These are phyloP conservation scores for Lepisosteus osseus DNA, from an alignment of 2,113 vertebrate genomes.

Conservation along the genomic window DNA sequence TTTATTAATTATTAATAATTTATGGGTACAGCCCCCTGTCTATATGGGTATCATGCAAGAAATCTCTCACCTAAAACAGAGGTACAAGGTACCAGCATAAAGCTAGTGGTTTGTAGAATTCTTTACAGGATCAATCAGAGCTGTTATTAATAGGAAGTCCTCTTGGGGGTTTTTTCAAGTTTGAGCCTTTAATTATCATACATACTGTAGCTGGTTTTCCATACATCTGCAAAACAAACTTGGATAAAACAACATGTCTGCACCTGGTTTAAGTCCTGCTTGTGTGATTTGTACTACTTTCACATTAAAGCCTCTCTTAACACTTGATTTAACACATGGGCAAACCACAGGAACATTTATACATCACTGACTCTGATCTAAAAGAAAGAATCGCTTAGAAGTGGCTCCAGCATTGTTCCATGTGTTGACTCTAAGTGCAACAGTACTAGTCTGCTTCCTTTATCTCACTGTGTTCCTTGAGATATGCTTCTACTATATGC, in stretches of 20 bases:
- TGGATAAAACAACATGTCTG: not conserved
- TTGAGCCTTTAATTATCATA: too few relatives aligned
- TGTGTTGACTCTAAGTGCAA: not conserved
- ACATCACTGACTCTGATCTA: not conserved
- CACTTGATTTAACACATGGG: not conserved
- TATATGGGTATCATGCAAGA: too few relatives aligned
- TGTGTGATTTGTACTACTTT: not conserved
- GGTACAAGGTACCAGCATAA: too few relatives aligned
- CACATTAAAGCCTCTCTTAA: not conserved
- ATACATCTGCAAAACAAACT: conserved; percentile 8
- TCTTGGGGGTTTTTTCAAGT: too few relatives aligned
- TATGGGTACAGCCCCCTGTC: too few relatives aligned
- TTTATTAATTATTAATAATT: too few relatives aligned
- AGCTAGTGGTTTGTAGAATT: too few relatives aligned
- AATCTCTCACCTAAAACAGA: too few relatives aligned
- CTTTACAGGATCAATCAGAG: too few relatives aligned
- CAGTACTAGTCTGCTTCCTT: not conserved
- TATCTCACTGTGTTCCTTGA: not conserved
- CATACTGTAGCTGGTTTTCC: not conserved
- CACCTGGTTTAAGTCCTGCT: not conserved
- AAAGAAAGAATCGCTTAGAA: not conserved
- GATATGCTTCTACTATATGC: too few relatives aligned
- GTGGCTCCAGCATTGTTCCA: not conserved
- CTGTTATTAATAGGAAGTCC: too few relatives aligned
- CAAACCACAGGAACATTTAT: not conserved